Evolutionary conservation across 2,797 vertebrate species (phyloP), one percentile per base, ranked within the genome.

Genomic region (Acanthis flammea): DNA sequence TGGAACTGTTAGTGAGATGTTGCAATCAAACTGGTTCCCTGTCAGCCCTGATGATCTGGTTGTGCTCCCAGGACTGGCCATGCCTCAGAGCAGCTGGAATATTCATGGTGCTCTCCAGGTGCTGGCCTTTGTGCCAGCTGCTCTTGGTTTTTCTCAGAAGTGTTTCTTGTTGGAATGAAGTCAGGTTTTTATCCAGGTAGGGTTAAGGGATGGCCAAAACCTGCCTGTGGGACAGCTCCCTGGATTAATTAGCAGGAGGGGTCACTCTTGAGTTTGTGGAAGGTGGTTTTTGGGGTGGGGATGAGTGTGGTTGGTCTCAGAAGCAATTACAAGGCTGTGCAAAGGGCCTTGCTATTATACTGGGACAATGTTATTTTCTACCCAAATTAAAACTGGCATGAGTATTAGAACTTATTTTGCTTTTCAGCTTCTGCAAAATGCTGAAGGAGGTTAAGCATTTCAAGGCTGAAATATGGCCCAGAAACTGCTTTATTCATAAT

Each of bases 221-320:
- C 57, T 82, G 39, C n/a, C 53, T 7, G 6, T 47, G 74, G 76
- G 55, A 30, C 53, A 74, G 83, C 83, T 54, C 60, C 88, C 39
- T 2, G 16, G 72, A 31, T 81, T 76, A 41, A 71, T 81, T 82
- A 94, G 90, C 76, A 86, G 94, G 83, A 95, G 62, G 62, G 94
- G 86, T 96, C 92, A 93, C 88, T 66, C 66, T 28, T 76, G 74
- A 88, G 44, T 88, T 63, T 93, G 83, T 84, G 73, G 47, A 72
- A 70, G 67, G 94, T 88, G 67, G 27, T 62, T 88, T 86, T 86
- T 44, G 60, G 89, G 62, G 68, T 84, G 93, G 86, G 73, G 86
- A 65, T 79, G 33, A 66, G 8, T 10, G 41, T 44, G 55, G 51
- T 71, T 86, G 48, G 58, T 73, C 47, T 86, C 17, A 0, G 9